These are phyloP conservation scores for Drosophila lacicola DNA, from an alignment of 2,888 invertebrate genomes.

Conservation along the genomic window DNA sequence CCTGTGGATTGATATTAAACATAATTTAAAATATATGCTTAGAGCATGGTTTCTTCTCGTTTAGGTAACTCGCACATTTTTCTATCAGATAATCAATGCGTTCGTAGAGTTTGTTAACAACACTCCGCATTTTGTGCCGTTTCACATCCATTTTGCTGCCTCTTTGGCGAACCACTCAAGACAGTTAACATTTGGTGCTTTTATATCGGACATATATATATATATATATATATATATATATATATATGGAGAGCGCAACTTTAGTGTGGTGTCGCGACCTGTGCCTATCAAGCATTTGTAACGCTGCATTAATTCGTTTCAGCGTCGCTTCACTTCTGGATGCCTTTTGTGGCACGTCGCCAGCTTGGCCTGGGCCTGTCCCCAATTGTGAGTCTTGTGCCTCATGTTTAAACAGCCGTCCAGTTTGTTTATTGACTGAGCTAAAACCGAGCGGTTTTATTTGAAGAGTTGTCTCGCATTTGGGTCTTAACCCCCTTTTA, in stretches of 20 bases:
- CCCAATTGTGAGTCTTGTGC: conserved; percentile 40
- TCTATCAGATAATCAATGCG: conserved; percentile 69
- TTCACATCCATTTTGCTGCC: conserved; percentile 43
- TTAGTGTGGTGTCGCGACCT: conserved; percentile 19
- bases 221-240: conserved; percentile 2
- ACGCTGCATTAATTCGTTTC: conserved; percentile 73
- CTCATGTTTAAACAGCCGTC: conserved; percentile 69
- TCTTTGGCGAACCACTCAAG: conserved; percentile 16
- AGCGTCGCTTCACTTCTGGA: conserved; percentile 44
- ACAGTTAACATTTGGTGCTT: conserved; percentile 1
- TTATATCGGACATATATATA: conserved; percentile 9
- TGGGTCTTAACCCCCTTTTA: conserved; percentile 2
- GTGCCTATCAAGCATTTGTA: conserved; percentile 64
- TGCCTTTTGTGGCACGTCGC: conserved; percentile 42
- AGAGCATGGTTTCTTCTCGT: too few relatives aligned
- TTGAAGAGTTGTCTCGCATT: conserved; percentile 27
- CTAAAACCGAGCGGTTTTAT: conserved; percentile 36
- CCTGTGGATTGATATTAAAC: conserved; percentile 62
- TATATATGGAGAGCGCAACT: conserved; percentile 4
- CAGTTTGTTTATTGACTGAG: conserved; percentile 53
- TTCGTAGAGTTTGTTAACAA: conserved; percentile 74
- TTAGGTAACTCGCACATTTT: conserved; percentile 60
- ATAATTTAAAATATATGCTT: not conserved
- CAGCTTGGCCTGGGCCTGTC: conserved; percentile 27
- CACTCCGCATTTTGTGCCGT: conserved; percentile 56